Evolutionary conservation across 2,888 invertebrate genomes (phyloP), one percentile per base, ranked within the genome.

Genomic region (Tiliacea aurago): DNA sequence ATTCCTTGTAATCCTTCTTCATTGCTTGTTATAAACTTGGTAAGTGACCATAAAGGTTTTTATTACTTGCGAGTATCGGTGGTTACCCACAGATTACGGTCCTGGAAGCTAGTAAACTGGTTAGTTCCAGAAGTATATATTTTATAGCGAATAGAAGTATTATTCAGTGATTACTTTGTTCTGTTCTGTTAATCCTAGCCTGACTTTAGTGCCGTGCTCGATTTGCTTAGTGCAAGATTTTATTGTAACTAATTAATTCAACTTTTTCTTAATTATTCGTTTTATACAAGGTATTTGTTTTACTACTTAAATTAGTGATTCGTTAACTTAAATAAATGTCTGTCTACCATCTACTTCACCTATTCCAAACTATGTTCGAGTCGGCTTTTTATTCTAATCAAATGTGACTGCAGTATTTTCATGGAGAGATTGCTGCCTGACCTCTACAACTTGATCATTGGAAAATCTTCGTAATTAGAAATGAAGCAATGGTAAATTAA

Each of bases 1-100:
- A 88, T 84, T 83, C 81, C 78, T 81, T 80, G 85, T 87, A 83
- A 86, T 88, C 79, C 80, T 78, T 78, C 76, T 80, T 73, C 76
- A 73, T 68, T 66, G 72, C 80, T 76, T 72, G 73, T 80, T 80
- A 81, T 84, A 86, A 83, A 84, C 77, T 81, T 67, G 37, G 69
- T 72, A 51, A 85, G 73, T 85, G 76, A 70, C 76, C 63, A 23
- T 83, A 85, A 82, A 85, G 70, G 78, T 75, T 82, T 82, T 74
- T 84, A 84, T 59, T 70, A 66, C 61, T 58, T 43, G 58, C 58
- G 53, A 37, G 68, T 68, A 69, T 75, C 37, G 20, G 67, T 49
- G 55, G 75, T 58, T 66, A 63, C 53, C 45, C 53, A 33, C 37
- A 65, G 33, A 73, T 75, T 63, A 75, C 61, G 59, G n/a, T 73